These are phyloP conservation scores for Vulpes vulpes DNA, from an alignment of 2,113 vertebrate genomes.

Conservation along the genomic window DNA sequence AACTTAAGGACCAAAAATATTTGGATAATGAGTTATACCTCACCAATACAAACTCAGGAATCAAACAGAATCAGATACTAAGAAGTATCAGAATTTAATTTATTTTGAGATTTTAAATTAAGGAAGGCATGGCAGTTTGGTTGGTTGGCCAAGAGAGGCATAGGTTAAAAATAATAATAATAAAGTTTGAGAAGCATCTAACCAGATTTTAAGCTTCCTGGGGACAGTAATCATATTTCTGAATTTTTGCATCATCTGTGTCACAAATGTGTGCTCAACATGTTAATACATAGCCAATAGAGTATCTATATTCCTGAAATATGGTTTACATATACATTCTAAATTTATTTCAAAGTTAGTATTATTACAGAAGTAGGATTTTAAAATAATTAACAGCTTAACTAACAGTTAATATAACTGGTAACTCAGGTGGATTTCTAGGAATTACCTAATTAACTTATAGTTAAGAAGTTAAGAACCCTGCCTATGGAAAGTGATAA, in stretches of 20 bases:
- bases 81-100: neutral
- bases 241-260: neutral
- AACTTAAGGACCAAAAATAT: neutral
- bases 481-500: neutral
- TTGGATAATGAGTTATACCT: neutral
- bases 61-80: neutral
- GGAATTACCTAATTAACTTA: neutral
- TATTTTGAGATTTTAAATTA: constrained; percentile 29
- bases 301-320: neutral
- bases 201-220: neutral
- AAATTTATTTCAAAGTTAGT: neutral
- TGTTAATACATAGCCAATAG: neutral
- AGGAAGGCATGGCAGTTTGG: neutral
- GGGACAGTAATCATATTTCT: neutral
- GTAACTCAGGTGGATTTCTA: neutral
- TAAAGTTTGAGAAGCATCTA: neutral
- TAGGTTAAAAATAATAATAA: neutral
- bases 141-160: neutral
- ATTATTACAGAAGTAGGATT: neutral
- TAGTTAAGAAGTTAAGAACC: neutral
- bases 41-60: neutral
- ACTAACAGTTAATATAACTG: neutral
- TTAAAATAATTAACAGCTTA: neutral
- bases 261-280: neutral
- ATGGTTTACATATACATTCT: neutral